Conservation (phyloP, 2,888 invertebrate genomes). For the Sminthurides aquaticus region DNA sequence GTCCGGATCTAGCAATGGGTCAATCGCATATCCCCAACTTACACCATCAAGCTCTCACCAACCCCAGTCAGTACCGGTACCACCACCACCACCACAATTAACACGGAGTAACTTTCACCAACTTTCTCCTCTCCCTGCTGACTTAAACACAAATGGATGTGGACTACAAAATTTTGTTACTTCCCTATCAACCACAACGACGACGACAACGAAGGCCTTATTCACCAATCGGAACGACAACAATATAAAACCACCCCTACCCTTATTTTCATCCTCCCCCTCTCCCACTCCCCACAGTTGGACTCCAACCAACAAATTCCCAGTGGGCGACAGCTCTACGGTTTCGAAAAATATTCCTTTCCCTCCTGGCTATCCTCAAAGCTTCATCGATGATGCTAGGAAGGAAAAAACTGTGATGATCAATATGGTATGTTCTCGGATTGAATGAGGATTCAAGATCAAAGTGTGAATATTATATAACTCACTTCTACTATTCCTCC, state of each 20-base stretch:
- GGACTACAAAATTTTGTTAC: slow-evolving; percentile 2
- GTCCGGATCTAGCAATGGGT: no score
- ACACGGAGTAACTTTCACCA: slow-evolving; percentile 25
- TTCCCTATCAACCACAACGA: slow-evolving; percentile 4
- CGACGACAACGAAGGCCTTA: not conserved
- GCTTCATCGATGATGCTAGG: no score
- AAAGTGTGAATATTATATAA: not conserved
- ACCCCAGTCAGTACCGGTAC: not conserved
- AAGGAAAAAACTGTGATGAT: slow-evolving; percentile 10
- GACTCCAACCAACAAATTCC: slow-evolving; percentile 30
- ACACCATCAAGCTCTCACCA: no score
- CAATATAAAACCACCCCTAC: not conserved
- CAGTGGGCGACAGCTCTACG: not conserved
- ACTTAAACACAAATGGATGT: not conserved
- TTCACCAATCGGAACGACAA: slow-evolving; percentile 4
- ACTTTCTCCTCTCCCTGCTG: not conserved
- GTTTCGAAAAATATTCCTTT: no score
- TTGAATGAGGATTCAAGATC: no score
- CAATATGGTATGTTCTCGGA: slow-evolving; percentile 12
- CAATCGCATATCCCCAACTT: no score
- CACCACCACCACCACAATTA: slow-evolving; percentile 6
- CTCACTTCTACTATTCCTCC: not conserved
- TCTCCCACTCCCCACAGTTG: slow-evolving; percentile 26
- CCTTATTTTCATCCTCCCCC: not conserved
- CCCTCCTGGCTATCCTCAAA: no score